A percentile compares a stretch with the other conserved stretches of the same genome.
These are phyloP conservation scores for Poecilia velifera DNA, from an alignment of 2,797 vertebrate genomes.

Conservation along the genomic window DNA sequence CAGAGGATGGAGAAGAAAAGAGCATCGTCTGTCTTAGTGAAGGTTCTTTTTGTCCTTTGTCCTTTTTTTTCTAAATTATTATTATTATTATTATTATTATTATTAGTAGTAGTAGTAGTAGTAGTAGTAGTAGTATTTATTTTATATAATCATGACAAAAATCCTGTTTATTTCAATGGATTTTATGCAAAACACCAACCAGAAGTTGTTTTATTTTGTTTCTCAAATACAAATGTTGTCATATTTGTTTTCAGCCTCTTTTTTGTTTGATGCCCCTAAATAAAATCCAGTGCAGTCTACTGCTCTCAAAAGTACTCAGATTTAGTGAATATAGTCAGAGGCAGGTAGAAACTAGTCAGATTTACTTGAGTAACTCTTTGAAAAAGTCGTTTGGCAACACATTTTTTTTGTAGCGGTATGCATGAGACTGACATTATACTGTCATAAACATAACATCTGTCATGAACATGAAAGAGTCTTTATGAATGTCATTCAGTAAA, in stretches of 20 bases:
- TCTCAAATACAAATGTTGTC: no score
- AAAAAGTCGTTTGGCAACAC: background rate
- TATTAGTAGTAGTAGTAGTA: no score
- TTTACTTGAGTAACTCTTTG: background rate
- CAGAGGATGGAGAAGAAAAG: constrained; percentile 17
- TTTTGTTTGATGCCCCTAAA: background rate
- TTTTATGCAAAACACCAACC: no score
- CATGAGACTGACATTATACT: no score
- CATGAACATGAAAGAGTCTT: no score
- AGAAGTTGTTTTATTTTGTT: no score
- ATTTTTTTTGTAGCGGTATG: no score
- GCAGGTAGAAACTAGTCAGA: background rate
- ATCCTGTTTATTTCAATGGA: no score
- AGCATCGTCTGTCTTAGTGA: background rate
- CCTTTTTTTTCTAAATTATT: background rate
- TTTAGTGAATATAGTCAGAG: background rate
- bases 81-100: background rate
- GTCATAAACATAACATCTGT: no score
- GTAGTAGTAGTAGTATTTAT: no score
- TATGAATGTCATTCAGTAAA: no score
- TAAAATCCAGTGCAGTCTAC: background rate
- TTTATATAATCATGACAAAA: no score
- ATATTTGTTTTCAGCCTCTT: background rate
- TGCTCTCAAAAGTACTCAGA: background rate
- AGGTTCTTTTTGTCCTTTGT: background rate